These are phyloP conservation scores for Diadumene lineata DNA, from an alignment of 92 coral and sea anemone genomes.

Conservation along the genomic window DNA sequence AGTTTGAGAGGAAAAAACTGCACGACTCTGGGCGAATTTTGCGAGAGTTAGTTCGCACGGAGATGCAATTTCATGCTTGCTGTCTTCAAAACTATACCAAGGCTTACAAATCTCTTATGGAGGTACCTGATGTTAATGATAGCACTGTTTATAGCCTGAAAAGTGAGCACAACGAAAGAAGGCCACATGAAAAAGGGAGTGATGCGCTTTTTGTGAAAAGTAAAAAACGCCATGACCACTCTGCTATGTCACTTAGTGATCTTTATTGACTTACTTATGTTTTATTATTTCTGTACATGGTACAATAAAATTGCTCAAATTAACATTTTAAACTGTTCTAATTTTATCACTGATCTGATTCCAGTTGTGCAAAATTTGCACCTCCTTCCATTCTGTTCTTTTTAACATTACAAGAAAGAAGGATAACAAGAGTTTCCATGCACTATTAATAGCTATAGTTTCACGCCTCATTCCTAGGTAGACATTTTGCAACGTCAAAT, in stretches of 20 bases:
- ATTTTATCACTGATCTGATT: no score
- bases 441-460: no score
- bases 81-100: conserved; percentile 77
- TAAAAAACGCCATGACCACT: conserved; percentile 5
- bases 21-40: conserved; percentile 53
- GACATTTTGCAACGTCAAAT: no score
- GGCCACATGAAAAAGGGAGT: neutral
- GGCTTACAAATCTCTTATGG: conserved; percentile 45
- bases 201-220: neutral
- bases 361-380: no score
- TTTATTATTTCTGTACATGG: neutral
- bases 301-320: neutral
- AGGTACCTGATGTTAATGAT: conserved; percentile 3
- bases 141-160: neutral
- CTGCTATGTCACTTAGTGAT: neutral
- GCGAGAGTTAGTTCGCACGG: conserved; percentile 56
- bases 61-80: conserved; percentile 82
- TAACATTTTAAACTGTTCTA: no score
- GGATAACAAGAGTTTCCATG: no score
- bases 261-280: neutral
- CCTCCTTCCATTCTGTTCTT: no score
- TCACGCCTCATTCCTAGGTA: no score
- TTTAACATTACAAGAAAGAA: no score
- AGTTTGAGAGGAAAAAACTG: conserved; percentile 59
- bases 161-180: neutral